Evolutionary conservation across 2,888 invertebrate species (phyloP), one percentile per base, ranked within the genome.

Genomic region (Drosophila algonquin): DNA sequence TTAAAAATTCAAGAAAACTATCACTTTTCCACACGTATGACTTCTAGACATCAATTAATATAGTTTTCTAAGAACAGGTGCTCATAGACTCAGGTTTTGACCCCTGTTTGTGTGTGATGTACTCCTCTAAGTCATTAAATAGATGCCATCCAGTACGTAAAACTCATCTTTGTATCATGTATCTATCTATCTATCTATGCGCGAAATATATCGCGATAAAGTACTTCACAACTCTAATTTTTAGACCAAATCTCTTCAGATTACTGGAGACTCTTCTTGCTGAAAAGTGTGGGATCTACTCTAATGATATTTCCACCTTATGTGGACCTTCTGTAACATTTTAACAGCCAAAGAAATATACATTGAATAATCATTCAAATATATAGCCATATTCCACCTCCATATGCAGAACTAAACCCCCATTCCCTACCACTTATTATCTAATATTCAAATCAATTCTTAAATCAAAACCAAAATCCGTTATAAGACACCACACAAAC

Each of bases 231-330:
- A 18, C 2, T 14, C 7, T 0, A 14, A 14, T 7, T n/a, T n/a
- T 7, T 0, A n/a, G 2, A 2, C n/a, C n/a, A 6, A 2, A 35
- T 14, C 0, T 14, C 12, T 35, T 5, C 2, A 0, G 35, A 30
- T 30, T 24, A 24, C 24, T 24, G 5, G 24, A 24, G 5, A 24
- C 24, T 24, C 4, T 24, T 24, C 30, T 8, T 30, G 7, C 30
- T 7, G 27, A 7, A 8, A 27, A 27, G 7, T 27, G 7, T 27
- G 27, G 7, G 1, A 7, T 8, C 27, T 27, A 27, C 1, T 27
- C 27, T 8, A 8, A 27, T 8, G 27, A 27, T 27, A 6, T 14
- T 14, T 0, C 2, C 6, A 2, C 6, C 35, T 5, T 35, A 14
- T 4, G 12, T 35, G 5, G 12, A 35, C 2, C 35, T 35, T 12